These are phyloP conservation scores for Antheraea yamamai DNA, from an alignment of 2,888 invertebrate species.

Conservation along the genomic window DNA sequence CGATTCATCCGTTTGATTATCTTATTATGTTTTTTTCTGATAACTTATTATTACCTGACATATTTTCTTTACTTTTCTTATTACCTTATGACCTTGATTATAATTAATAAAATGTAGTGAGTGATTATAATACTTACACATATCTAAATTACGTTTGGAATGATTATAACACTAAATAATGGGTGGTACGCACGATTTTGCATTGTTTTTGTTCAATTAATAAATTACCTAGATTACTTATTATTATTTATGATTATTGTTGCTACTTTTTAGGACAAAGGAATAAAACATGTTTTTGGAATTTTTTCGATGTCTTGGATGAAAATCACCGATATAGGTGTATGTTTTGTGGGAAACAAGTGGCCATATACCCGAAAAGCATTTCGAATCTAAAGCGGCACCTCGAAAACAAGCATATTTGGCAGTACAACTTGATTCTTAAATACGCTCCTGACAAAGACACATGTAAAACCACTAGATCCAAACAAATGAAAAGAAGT, in stretches of 20 bases:
- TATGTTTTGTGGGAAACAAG: conserved; percentile 10
- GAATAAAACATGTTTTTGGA: conserved; percentile 20
- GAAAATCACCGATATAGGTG: conserved; percentile 15
- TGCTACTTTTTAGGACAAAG: conserved; percentile 8
- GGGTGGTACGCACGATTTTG: too few species aligned
- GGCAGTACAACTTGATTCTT: conserved; percentile 16
- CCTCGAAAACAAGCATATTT: conserved; percentile 10
- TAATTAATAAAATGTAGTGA: too few species aligned
- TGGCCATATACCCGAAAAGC: conserved; percentile 13
- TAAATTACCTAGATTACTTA: too few species aligned
- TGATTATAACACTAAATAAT: too few species aligned
- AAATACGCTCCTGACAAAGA: conserved; percentile 16
- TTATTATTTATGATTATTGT: not conserved
- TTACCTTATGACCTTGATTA: too few species aligned
- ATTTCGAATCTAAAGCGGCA: conserved; percentile 21
- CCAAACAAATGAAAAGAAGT: not conserved
- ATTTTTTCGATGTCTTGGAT: conserved; percentile 9
- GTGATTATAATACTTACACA: too few species aligned
- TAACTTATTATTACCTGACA: too few species aligned
- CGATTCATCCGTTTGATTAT: not conserved
- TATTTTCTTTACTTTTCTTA: too few species aligned
- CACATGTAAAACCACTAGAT: not conserved
- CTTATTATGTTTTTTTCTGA: too few species aligned
- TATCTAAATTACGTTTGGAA: too few species aligned
- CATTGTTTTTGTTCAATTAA: too few species aligned